These are phyloP conservation scores for Drosophila prosaltans DNA, from an alignment of 1,140 invertebrate species.

Conservation along the genomic window DNA sequence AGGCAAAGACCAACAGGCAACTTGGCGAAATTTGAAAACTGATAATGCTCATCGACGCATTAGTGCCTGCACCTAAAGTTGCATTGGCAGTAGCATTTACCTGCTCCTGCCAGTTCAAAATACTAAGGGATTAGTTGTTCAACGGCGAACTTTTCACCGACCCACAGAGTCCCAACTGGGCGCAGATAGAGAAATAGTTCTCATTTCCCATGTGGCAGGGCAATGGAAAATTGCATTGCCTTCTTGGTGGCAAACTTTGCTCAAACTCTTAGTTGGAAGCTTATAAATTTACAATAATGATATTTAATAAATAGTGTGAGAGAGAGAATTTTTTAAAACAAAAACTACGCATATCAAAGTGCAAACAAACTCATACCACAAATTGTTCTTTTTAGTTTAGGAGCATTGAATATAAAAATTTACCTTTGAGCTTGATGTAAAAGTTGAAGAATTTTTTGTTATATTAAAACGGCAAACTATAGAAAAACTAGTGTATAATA, in stretches of 20 bases:
- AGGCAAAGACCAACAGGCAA: slow-evolving; percentile 16
- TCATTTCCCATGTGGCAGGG: slow-evolving; percentile 12
- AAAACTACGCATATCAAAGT: slow-evolving; percentile 3
- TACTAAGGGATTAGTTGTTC: slow-evolving; percentile 17
- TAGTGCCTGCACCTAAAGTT: slow-evolving; percentile 11
- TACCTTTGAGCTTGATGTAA: too few species aligned
- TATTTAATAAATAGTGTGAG: slow-evolving; percentile 2
- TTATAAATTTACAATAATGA: slow-evolving; percentile 4
- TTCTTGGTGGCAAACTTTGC: slow-evolving; percentile 6
- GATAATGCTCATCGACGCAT: slow-evolving; percentile 33
- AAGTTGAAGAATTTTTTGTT: too few species aligned
- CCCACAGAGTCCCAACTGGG: slow-evolving; percentile 1
- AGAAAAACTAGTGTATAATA: too few species aligned
- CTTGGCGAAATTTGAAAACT: slow-evolving; percentile 26
- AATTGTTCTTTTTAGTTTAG: neutral
- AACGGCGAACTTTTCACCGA: slow-evolving; percentile 13
- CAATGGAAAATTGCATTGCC: slow-evolving; percentile 12
- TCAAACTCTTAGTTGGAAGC: neutral
- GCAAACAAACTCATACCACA: neutral
- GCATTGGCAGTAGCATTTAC: slow-evolving; percentile 1
- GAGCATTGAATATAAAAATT: neutral
- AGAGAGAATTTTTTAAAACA: neutral
- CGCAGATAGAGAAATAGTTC: neutral
- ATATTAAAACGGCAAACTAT: too few species aligned
- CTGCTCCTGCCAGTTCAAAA: neutral